Conservation (phyloP, 2,113 vertebrate genomes). For the Kryptolebias marmoratus region DNA sequence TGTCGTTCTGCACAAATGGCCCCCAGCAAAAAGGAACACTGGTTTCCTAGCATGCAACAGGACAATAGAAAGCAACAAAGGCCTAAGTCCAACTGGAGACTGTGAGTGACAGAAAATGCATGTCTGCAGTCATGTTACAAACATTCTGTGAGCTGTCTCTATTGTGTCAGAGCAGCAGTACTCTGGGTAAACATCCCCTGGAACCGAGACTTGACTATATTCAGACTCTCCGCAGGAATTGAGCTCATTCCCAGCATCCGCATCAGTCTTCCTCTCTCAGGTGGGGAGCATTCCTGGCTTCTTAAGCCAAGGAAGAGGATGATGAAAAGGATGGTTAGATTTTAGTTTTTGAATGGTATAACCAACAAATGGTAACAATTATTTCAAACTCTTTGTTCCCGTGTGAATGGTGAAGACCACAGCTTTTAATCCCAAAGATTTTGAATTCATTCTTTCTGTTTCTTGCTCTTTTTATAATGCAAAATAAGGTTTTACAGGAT, state of each 20-base stretch:
- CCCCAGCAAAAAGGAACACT: slow-evolving; percentile 13
- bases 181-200: slow-evolving; percentile 68
- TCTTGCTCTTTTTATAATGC: not conserved
- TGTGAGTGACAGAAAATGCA: slow-evolving; percentile 21
- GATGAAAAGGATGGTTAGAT: not conserved
- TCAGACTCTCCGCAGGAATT: slow-evolving; percentile 67
- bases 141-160: slow-evolving; percentile 43
- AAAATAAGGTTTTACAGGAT: no score
- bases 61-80: slow-evolving; percentile 38
- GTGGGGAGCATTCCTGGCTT: slow-evolving; percentile 42
- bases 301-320: slow-evolving; percentile 10
- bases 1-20: slow-evolving; percentile 4
- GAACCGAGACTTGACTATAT: slow-evolving; percentile 57
- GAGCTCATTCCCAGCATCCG: slow-evolving; percentile 70
- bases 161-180: slow-evolving; percentile 64
- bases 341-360: not conserved
- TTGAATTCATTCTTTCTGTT: not conserved
- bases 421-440: not conserved
- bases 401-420: not conserved
- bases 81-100: slow-evolving; percentile 4
- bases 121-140: slow-evolving; percentile 54
- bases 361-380: not conserved
- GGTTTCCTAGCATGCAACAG: slow-evolving; percentile 47
- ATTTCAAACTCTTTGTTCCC: not conserved
- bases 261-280: slow-evolving; percentile 71